These are phyloP conservation scores for Metridium senile DNA, from an alignment of 92 coral and sea anemone genomes.

Conservation along the genomic window DNA sequence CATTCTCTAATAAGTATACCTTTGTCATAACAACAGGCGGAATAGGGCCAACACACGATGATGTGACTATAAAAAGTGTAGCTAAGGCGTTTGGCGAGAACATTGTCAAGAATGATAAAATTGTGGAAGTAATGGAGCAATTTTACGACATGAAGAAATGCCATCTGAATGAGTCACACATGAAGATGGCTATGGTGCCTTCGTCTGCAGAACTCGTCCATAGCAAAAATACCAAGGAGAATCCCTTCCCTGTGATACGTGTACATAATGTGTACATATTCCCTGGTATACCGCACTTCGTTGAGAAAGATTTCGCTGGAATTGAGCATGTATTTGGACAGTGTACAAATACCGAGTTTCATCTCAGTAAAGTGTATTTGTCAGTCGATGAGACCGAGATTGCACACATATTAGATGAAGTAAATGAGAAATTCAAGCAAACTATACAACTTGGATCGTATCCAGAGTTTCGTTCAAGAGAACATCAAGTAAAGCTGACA, in stretches of 20 bases:
- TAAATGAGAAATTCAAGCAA: conserved; percentile 69
- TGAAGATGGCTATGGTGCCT: conserved; percentile 90
- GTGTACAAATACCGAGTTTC: conserved; percentile 53
- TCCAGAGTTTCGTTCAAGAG: conserved; percentile 69
- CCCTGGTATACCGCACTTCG: conserved; percentile 86
- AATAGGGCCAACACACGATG: conserved; percentile 98
- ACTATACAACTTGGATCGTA: conserved; percentile 88
- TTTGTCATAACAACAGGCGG: conserved; percentile 96
- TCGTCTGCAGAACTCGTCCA: conserved; percentile 64
- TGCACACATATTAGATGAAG: conserved; percentile 75
- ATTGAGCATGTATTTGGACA: conserved; percentile 51
- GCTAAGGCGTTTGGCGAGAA: conserved; percentile 85
- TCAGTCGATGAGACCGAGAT: conserved; percentile 73
- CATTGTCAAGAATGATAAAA: conserved; percentile 71
- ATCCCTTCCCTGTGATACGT: conserved; percentile 77
- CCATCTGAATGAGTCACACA: conserved; percentile 62
- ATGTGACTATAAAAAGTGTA: conserved; percentile 84
- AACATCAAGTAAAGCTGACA: conserved; percentile 76
- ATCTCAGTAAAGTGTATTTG: conserved; percentile 71
- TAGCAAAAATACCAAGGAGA: conserved; percentile 43
- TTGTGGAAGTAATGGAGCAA: conserved; percentile 50
- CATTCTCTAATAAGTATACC: conserved; percentile 72
- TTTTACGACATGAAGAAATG: conserved; percentile 42
- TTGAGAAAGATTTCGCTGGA: conserved; percentile 63
- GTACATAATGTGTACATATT: conserved; percentile 83